Percentiles rank a stretch among this genome's conserved stretches.
phyloP scores from a whole-genome alignment of 2,797 vertebrate species.

The Thamnophis elegans region DNA sequence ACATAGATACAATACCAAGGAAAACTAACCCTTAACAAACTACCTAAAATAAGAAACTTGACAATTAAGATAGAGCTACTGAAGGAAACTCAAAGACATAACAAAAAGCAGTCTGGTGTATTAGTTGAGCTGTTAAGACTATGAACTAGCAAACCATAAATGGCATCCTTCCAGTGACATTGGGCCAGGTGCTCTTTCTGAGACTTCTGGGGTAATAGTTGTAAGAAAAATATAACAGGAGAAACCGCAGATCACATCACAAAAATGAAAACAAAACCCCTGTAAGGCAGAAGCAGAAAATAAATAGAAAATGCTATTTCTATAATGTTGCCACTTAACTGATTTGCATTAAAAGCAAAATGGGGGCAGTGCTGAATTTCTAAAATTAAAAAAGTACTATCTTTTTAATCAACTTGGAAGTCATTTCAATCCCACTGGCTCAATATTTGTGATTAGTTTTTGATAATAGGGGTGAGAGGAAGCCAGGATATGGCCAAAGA shows the following conservation, averaged over 20 bases:
- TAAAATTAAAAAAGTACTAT: neutral
- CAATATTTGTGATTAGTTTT: neutral
- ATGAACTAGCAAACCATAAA: neutral
- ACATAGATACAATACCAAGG: neutral
- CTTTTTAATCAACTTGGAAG: neutral
- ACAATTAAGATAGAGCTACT: neutral
- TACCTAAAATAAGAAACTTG: neutral
- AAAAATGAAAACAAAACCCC: neutral
- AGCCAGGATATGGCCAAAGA: neutral
- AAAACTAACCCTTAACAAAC: slow-evolving; percentile 5
- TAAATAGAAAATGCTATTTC: neutral
- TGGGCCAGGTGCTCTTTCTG: neutral
- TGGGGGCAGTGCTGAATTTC: neutral
- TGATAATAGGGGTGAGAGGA: too few species aligned
- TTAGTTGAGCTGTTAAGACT: neutral
- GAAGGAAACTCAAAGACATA: slow-evolving; percentile 6
- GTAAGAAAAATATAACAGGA: neutral
- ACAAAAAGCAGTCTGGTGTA: neutral
- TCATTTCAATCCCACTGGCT: neutral
- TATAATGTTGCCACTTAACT: neutral
- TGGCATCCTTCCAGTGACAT: neutral
- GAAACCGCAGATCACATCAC: neutral
- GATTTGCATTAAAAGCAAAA: neutral
- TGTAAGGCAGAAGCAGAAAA: neutral
- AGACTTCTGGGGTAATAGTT: neutral